Evolutionary conservation across 2,888 invertebrate genomes (phyloP), one percentile per base, ranked within the genome.

Genomic region (Anagyrus pseudococci): DNA sequence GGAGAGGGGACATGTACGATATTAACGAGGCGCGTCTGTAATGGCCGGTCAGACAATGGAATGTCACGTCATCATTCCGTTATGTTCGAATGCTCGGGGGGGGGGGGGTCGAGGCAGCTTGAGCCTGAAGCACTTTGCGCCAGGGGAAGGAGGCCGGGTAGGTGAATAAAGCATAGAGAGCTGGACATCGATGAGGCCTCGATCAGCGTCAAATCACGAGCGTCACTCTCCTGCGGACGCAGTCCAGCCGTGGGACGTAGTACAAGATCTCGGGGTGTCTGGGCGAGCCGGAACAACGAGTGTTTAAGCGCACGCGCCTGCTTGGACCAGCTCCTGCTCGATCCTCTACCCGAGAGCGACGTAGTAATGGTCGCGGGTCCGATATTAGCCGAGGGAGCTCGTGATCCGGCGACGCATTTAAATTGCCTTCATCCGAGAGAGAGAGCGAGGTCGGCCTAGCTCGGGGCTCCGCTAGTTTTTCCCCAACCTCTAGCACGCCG

Each of bases 381-480:
- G 68, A 40, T 33, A 61, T 50, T 59, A 54, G 25, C 49, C 47
- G 25, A 20, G 22, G 13, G 26, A n/a, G 26, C 68, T 75, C 75
- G 75, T 77, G 75, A 75, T 73, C 74, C 72, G 67, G 64, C 70
- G 71, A 73, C 76, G 74, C 74, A 73, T 75, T 72, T 70, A 74
- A 76, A 77, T 76, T 75, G 72, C 72, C 68, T 72, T 71, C 44
- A 41, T 70, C 70, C n/a, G n/a, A n/a, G n/a, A n/a, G n/a, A n/a
- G n/a, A n/a, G n/a, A n/a, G n/a, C n/a, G n/a, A n/a, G n/a, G n/a
- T n/a, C n/a, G n/a, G n/a, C n/a, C n/a, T n/a, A n/a, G n/a, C n/a
- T n/a, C n/a, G n/a, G n/a, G n/a, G n/a, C n/a, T n/a, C n/a, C n/a
- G n/a, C n/a, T n/a, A n/a, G n/a, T n/a, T n/a, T n/a, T n/a, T n/a